phyloP scores from a whole-genome alignment of 2,888 invertebrate genomes.

The Hyppa rectilinea region DNA sequence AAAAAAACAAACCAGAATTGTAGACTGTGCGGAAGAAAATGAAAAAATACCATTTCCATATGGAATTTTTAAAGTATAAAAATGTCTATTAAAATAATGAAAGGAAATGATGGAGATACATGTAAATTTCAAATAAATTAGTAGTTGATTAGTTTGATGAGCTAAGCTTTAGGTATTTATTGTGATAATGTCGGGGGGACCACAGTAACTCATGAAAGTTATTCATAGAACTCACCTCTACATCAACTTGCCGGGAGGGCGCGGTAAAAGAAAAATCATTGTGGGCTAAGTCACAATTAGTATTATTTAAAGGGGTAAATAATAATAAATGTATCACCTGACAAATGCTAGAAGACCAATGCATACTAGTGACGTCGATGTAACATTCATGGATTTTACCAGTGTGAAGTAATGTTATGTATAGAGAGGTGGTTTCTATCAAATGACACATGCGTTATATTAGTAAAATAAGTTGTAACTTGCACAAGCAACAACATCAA shows the following conservation, averaged over 20 bases:
- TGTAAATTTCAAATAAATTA: conserved; percentile 36
- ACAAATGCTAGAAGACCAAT: conserved; percentile 92
- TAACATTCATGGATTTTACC: conserved; percentile 85
- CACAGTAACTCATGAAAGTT: conserved; percentile 57
- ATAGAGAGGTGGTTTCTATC: conserved; percentile 86
- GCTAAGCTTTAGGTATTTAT: conserved; percentile 69
- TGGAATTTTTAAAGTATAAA: conserved; percentile 38
- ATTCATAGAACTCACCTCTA: conserved; percentile 88
- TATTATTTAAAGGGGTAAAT: conserved; percentile 70
- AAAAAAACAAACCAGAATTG: conserved; percentile 42
- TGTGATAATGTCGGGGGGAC: conserved; percentile 65
- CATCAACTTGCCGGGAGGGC: conserved; percentile 73
- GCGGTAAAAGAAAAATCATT: conserved; percentile 67
- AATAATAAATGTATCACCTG: conserved; percentile 91
- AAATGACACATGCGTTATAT: conserved; percentile 81
- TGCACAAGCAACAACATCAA: conserved; percentile 80
- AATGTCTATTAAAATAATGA: conserved; percentile 15
- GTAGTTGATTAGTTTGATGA: conserved; percentile 69
- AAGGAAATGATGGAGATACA: not conserved
- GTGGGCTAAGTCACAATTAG: conserved; percentile 53
- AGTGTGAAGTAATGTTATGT: conserved; percentile 83
- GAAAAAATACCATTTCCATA: conserved; percentile 48
- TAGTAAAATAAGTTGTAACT: conserved; percentile 74
- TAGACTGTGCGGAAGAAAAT: conserved; percentile 29
- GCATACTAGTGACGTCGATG: conserved; percentile 77